Evolutionary conservation across 2,888 invertebrate species (phyloP), one percentile per base, ranked within the genome.

Genomic region (Heteromurus nitidus): DNA sequence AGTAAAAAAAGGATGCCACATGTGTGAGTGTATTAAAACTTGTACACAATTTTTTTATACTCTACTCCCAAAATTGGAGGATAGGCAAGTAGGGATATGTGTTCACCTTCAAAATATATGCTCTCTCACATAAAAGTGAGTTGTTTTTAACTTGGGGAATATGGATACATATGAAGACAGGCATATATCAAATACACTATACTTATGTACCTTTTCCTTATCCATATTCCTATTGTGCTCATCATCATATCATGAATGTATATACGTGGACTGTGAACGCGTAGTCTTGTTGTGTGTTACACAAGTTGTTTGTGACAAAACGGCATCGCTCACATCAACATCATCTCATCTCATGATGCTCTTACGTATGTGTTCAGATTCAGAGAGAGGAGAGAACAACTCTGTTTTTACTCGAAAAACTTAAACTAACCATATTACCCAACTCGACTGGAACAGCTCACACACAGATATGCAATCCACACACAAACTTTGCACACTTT

Each of bases 291-390:
- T 36, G n/a, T n/a, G n/a, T n/a, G n/a, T n/a, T n/a, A n/a, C n/a
- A n/a, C 11, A 50, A 50, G 50, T 50, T 50, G 50, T 50, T 50
- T 50, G 50, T 50, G 50, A 50, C 50, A 50, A 36, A 50, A 50
- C 50, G 50, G 50, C 50, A 50, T 50, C 50, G 53, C 53, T 53
- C 20, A 22, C 22, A 22, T 11, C 16, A 53, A 50, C 7, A n/a
- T 22, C 16, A 18, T 53, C 20, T 18, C n/a, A 5, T n/a, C 18
- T 50, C 50, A 5, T 7, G 7, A 36, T 7, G 13, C 36, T 36
- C 36, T 36, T 36, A 9, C 7, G 36, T 36, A 36, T 13, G 13
- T 36, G 36, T 9, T 36, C 36, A 36, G 36, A 9, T 36, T 36
- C 13, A n/a, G n/a, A n/a, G n/a, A n/a, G n/a, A n/a, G n/a, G n/a